Evolutionary conservation across 2,797 vertebrate species (phyloP).

Genomic region (Rachycentron canadum): DNA sequence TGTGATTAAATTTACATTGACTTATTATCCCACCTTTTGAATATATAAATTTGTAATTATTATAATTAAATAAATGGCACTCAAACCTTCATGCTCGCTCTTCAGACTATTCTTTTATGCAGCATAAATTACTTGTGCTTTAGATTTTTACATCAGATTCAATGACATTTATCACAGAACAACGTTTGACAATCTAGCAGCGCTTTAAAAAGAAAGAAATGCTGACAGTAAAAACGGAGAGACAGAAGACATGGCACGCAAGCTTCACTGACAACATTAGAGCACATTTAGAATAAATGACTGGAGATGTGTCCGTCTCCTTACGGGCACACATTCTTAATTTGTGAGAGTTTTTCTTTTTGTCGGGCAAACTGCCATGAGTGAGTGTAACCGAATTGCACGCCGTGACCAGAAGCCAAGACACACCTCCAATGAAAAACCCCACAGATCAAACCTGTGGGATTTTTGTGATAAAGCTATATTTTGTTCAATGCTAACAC

Average conservation of each 20-base stretch:
- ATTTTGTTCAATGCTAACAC: conserved; percentile 55
- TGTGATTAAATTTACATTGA: not conserved
- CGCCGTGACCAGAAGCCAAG: conserved; percentile 50
- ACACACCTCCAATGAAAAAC: conserved; percentile 70
- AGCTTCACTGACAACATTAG: conserved; percentile 68
- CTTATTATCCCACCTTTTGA: not conserved
- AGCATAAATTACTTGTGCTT: not conserved
- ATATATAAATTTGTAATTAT: conserved; percentile 3
- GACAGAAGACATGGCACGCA: conserved; percentile 68
- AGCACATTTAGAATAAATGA: conserved; percentile 74
- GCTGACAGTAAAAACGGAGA: conserved; percentile 44
- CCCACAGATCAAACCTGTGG: conserved; percentile 64
- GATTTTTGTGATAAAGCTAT: conserved; percentile 60
- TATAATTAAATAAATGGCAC: not conserved
- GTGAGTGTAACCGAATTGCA: conserved; percentile 22
- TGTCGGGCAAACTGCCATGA: conserved; percentile 51
- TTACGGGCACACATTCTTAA: conserved; percentile 18
- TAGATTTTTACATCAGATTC: conserved; percentile 2
- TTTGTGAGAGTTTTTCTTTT: conserved; percentile 37
- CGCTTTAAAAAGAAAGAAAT: conserved; percentile 32
- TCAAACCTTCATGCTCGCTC: not conserved
- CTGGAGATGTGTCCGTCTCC: conserved; percentile 70
- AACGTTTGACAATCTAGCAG: conserved; percentile 35
- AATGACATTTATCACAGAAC: not conserved
- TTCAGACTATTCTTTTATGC: not conserved